Evolutionary conservation across 2,888 invertebrate species (phyloP).

Genomic region (Dasysyrphus tricinctus): DNA sequence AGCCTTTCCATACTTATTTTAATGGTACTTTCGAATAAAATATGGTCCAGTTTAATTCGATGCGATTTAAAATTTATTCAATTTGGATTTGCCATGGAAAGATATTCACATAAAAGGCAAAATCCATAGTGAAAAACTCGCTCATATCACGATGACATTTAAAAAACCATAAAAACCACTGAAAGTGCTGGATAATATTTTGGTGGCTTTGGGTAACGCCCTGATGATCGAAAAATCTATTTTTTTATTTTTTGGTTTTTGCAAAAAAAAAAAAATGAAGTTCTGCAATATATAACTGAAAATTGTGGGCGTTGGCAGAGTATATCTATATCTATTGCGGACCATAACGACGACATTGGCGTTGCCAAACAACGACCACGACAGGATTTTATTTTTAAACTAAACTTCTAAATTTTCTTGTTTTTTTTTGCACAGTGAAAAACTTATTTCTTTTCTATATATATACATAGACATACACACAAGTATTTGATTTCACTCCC

Average conservation of each 20-base stretch:
- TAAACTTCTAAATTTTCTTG: conserved; percentile 14
- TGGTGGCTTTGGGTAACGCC: conserved; percentile 47
- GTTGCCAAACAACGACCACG: conserved; percentile 39
- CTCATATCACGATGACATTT: conserved; percentile 39
- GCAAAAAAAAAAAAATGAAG: conserved; percentile 1
- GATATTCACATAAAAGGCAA: conserved; percentile 12
- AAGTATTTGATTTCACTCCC: background rate
- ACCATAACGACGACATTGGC: background rate
- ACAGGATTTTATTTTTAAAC: conserved; percentile 19
- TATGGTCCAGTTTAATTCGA: conserved; percentile 21
- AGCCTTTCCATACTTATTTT: background rate
- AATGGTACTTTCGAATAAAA: conserved; percentile 28
- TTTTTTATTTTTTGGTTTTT: conserved; percentile 11
- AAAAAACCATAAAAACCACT: conserved; percentile 43
- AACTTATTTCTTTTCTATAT: conserved; percentile 4
- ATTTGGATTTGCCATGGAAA: conserved; percentile 16
- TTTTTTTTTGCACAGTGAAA: conserved; percentile 16
- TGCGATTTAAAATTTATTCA: conserved; percentile 34
- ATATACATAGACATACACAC: background rate
- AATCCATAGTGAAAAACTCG: conserved; percentile 30
- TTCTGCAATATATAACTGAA: conserved; percentile 19
- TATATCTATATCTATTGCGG: conserved; percentile 8
- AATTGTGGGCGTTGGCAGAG: conserved; percentile 45
- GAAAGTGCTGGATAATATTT: conserved; percentile 26
- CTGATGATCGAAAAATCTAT: conserved; percentile 44